Percentiles rank a stretch among this genome's conserved stretches.
Evolutionary conservation across 2,888 invertebrate genomes (phyloP).

Genomic region (Linnaemya tessellans): DNA sequence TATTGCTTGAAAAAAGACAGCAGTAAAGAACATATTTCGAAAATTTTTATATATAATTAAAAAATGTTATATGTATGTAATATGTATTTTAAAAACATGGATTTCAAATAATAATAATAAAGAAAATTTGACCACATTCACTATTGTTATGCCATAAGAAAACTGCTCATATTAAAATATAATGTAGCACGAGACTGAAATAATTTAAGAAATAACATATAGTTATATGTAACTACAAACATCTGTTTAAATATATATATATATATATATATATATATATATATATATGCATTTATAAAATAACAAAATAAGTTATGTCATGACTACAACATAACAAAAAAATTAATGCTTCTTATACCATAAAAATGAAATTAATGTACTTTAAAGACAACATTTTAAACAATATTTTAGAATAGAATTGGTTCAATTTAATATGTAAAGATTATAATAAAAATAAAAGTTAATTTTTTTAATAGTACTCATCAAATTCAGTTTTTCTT

Average conservation of each 20-base stretch:
- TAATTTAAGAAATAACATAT: slow-evolving; percentile 10
- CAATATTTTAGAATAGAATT: slow-evolving; percentile 4
- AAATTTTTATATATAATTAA: not conserved
- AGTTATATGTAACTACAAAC: not conserved
- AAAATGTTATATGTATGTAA: too few relatives aligned
- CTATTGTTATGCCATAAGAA: not conserved
- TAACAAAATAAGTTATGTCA: not conserved
- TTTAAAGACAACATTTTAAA: not conserved
- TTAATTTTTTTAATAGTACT: slow-evolving; percentile 52
- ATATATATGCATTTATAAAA: not conserved
- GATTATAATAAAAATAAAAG: slow-evolving; percentile 27
- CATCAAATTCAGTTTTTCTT: slow-evolving; percentile 30
- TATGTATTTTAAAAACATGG: too few relatives aligned
- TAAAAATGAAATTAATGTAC: not conserved
- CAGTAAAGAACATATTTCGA: not conserved
- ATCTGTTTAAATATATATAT: not conserved
- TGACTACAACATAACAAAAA: not conserved
- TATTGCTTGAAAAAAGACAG: not conserved
- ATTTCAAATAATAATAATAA: too few relatives aligned
- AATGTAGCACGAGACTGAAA: not conserved
- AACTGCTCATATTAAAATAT: not conserved
- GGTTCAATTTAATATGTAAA: not conserved
- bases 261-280: too few relatives aligned
- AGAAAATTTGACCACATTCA: not conserved
- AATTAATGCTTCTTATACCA: not conserved